Base-by-base conservation (phyloP, 2,888 invertebrate species). In the Micropterix aruncella region DNA sequence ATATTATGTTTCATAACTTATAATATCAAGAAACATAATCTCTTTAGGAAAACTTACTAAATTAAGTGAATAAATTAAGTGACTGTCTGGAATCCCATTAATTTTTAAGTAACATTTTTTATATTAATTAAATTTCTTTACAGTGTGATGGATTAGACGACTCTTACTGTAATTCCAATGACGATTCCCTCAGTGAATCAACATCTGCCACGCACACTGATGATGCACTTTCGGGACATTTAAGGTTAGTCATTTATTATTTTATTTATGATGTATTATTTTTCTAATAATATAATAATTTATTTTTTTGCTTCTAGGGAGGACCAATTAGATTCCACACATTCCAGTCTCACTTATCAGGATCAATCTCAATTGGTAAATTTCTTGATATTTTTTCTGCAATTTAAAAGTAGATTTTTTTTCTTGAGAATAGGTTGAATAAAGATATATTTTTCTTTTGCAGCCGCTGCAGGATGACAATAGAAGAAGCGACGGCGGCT, bases 91-190 rank as follows among this genome's bases (percentile, higher is more conserved):
- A n/a, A n/a, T n/a, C n/a, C n/a, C n/a, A n/a, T n/a, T n/a, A n/a
- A n/a, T n/a, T n/a, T n/a, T n/a, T n/a, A n/a, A n/a, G n/a, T n/a
- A n/a, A n/a, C n/a, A n/a, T n/a, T n/a, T n/a, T n/a, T n/a, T n/a
- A n/a, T n/a, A n/a, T n/a, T n/a, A n/a, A n/a, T n/a, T n/a, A n/a
- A n/a, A 18, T 46, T 50, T 52, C 14, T 52, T 58, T 60, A 46
- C 67, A 83, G 72, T 86, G 86, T 59, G 84, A 84, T 55, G 84
- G 83, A 19, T 67, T 86, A 50, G 83, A 84, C 57, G 84, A 84
- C 57, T 83, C 83, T 48, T 82, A 79, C 57, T 77, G 70, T 51
- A 70, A 71, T 54, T 70, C 71, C 0, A 70, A 70, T 2, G 71
- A 71, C 50, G 76, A 74, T 55, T 74, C 71, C 27, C 62, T 70